phyloP scores from a whole-genome alignment of 92 coral and sea anemone genomes.

The Zoanthus sociatus region DNA sequence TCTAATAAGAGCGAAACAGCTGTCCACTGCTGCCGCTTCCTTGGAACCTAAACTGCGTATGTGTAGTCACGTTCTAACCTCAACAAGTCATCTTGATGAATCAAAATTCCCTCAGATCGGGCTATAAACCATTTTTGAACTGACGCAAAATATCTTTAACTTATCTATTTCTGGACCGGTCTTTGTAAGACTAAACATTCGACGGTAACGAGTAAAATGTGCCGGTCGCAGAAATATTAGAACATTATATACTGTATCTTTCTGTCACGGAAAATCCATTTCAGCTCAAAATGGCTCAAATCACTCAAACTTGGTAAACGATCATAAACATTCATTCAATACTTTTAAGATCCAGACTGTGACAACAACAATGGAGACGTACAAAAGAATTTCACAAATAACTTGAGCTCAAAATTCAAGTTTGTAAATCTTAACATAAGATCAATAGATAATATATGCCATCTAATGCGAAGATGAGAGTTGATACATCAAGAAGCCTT shows the following conservation, averaged over 20 bases:
- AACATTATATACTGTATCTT: slow-evolving; percentile 42
- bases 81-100: too few relatives aligned
- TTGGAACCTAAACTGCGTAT: too few relatives aligned
- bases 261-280: not conserved
- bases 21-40: too few relatives aligned
- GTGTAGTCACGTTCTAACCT: too few relatives aligned
- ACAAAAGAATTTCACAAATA: not conserved
- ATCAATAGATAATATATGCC: slow-evolving; percentile 9
- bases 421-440: slow-evolving; percentile 1
- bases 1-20: too few relatives aligned
- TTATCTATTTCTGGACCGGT: slow-evolving; percentile 38
- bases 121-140: too few relatives aligned
- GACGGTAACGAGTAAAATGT: slow-evolving; percentile 31
- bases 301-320: slow-evolving; percentile 1
- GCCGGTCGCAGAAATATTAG: slow-evolving; percentile 45
- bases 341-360: slow-evolving; percentile 11
- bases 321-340: not conserved
- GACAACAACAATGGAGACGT: slow-evolving; percentile 7
- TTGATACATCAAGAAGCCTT: not conserved
- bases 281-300: slow-evolving; percentile 32
- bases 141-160: not conserved
- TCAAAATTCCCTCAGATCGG: too few relatives aligned
- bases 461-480: not conserved
- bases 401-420: slow-evolving; percentile 11
- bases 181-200: slow-evolving; percentile 35